Evolutionary conservation across 1,140 invertebrate genomes (phyloP), one percentile per base, ranked within the genome.

Genomic region (Calliphora vicina): DNA sequence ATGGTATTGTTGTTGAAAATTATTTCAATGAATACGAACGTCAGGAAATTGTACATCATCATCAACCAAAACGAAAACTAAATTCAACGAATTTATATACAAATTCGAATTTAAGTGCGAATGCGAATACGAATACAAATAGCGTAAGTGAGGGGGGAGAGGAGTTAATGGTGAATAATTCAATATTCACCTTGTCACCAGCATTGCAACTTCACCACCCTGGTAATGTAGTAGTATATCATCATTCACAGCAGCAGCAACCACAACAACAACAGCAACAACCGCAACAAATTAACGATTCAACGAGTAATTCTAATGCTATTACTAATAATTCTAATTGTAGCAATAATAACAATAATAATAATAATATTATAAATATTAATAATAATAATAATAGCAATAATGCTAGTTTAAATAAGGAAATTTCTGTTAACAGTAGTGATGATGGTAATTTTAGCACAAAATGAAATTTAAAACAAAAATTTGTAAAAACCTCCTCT

Each of bases 11-110:
- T 88, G 88, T 89, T 81, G 88, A 89, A 85, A 89, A 89, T 84
- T 89, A 89, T 89, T 89, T 89, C 83, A 89, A 89, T 86, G 88
- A 89, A 87, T 89, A 89, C 84, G 88, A 89, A 84, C 88, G 88
- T 87, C 88, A 89, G 88, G 88, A 89, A 89, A 89, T 89, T 87
- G 89, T 88, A 85, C 74, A 76, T 35, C 73, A 76, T 35, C 26
- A 35, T 10, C 80, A 67, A 12, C 80, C n/a, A 27, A 61, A 61
- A 82, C 27, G 57, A 25, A 20, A 61, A 42, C 6, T 20, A 71
- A 20, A 82, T 61, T 80, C 23, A 71, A 82, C 57, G 67, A 82
- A 50, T 29, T 67, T 27, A 26, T 23, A 50, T 42, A 6, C 80
- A 17, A 61, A 57, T 71, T 9, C 42, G 27, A 29, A 1, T 23